Evolutionary conservation across 2,797 vertebrate genomes (phyloP).

Genomic region (Potorous gilbertii): DNA sequence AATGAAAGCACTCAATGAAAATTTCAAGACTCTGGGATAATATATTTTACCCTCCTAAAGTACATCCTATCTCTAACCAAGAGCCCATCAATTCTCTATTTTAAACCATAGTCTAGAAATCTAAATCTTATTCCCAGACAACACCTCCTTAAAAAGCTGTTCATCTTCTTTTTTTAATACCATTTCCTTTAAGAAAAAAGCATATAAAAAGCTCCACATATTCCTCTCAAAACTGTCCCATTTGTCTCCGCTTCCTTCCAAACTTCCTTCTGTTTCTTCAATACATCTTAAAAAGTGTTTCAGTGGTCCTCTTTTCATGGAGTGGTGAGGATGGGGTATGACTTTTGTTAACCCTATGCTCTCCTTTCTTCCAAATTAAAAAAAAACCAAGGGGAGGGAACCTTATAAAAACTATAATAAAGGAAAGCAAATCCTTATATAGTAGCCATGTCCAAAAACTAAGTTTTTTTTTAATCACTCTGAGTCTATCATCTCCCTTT

Average conservation of each 20-base stretch:
- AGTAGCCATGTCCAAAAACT: neutral
- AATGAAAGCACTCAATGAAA: neutral
- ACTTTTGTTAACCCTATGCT: neutral
- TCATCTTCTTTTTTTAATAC: slow-evolving; percentile 3
- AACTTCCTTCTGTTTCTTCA: neutral
- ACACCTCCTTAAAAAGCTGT: slow-evolving; percentile 6
- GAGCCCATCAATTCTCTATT: neutral
- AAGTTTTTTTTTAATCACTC: neutral
- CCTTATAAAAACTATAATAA: neutral
- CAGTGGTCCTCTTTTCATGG: neutral
- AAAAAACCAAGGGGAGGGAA: too few relatives aligned
- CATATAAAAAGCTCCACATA: neutral
- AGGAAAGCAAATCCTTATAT: neutral
- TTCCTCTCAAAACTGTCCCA: neutral
- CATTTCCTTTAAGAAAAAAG: neutral
- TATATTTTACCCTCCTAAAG: neutral
- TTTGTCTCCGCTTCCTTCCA: neutral
- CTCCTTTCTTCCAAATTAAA: neutral
- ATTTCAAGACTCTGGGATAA: neutral
- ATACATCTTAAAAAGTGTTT: neutral
- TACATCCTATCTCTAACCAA: neutral
- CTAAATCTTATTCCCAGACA: neutral
- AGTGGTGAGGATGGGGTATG: neutral
- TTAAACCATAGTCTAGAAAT: slow-evolving; percentile 1
- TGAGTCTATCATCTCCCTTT: neutral